These are phyloP conservation scores for Diachrysia chrysitis DNA, from an alignment of 2,888 invertebrate genomes.

Conservation along the genomic window DNA sequence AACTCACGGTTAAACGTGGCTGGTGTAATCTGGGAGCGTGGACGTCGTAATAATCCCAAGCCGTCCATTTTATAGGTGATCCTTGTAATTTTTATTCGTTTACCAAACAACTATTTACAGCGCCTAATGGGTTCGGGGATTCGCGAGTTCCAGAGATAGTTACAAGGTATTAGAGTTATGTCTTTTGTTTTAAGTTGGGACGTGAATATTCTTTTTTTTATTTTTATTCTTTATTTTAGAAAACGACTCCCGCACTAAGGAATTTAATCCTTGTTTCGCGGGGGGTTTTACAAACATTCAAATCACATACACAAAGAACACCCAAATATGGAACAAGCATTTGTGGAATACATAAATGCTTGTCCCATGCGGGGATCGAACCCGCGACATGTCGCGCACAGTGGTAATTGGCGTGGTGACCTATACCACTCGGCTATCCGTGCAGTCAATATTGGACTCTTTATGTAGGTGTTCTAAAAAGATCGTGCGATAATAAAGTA, in stretches of 20 bases:
- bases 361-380: too few relatives aligned
- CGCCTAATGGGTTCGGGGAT: slow-evolving; percentile 32
- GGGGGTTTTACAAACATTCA: too few relatives aligned
- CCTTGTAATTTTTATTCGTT: slow-evolving; percentile 77
- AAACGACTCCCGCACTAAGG: too few relatives aligned
- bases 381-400: too few relatives aligned
- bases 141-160: slow-evolving; percentile 17
- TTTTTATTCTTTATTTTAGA: too few relatives aligned
- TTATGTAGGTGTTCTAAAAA: neutral
- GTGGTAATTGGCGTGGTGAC: too few relatives aligned
- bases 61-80: slow-evolving; percentile 76
- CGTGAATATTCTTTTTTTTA: neutral
- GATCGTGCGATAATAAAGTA: neutral
- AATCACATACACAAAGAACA: too few relatives aligned
- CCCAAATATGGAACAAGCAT: too few relatives aligned
- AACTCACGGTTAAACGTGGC: slow-evolving; percentile 85
- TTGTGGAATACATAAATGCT: too few relatives aligned
- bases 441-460: too few relatives aligned
- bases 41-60: slow-evolving; percentile 82
- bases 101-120: slow-evolving; percentile 61
- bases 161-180: neutral
- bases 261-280: too few relatives aligned
- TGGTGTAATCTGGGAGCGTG: slow-evolving; percentile 82
- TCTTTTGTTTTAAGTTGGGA: neutral
- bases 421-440: too few relatives aligned